Evolutionary conservation across 1,140 invertebrate species (phyloP), one percentile per base, ranked within the genome.

Genomic region (Tachypleus tridentatus): DNA sequence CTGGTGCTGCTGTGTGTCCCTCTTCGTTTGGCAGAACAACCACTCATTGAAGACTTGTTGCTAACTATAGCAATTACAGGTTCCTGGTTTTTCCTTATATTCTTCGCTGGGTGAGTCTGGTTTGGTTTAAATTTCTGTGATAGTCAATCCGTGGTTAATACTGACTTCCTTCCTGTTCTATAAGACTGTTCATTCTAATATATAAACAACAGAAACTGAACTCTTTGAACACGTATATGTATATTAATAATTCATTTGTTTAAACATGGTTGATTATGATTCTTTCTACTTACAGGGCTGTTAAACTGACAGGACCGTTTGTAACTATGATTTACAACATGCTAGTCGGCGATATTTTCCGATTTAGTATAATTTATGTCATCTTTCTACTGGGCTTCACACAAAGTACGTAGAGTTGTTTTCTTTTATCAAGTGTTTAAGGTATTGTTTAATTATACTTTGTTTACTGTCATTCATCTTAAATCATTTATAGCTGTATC

Each of bases 241-340:
- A 2, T 29, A 29, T 29, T 29, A 29, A 29, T 29, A 29, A 29
- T 29, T 29, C 29, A 29, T 29, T 29, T 29, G 29, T 29, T 29
- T 29, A 29, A 29, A 29, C 29, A 29, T 29, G 29, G 29, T 29
- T 29, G 29, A 29, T 29, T 29, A 2, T 29, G 29, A 29, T 29
- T 29, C 50, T 67, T 61, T 6, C 69, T 59, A 64, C 50, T 80
- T 82, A 60, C 79, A 98, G 95, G 49, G 93, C 92, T 53, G 85
- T 96, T 11, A 86, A 89, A 62, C 75, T 97, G 58, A 97, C 93
- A 0, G 96, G 96, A 61, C 94, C 95, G 0, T 97, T 98, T 79
- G 92, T 98, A 60, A 96, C 95, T 11, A 98, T 98, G 95, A 93
- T 98, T 62, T 97, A 95, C 80, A 91, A 87, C 71, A 98, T 98